A percentile compares a stretch with the other conserved stretches of the same genome.
Conservation (phyloP, 2,888 invertebrate species). For the Polyploca ridens region DNA sequence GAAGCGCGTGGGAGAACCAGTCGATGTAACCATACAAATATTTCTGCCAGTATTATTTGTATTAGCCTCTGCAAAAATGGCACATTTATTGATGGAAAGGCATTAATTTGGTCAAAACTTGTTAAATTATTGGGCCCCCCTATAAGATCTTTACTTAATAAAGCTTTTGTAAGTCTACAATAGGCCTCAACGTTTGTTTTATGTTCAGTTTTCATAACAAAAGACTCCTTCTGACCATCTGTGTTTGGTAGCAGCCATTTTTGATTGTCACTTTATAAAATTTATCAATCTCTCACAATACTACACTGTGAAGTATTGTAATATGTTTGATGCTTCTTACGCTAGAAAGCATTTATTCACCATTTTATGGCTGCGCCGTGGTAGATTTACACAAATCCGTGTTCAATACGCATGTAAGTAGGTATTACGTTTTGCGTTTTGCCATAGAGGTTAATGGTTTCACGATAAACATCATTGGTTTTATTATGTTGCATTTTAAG, state of each 20-base stretch:
- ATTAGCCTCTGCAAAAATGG: background rate
- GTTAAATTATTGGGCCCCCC: background rate
- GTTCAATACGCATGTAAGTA: background rate
- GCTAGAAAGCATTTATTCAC: no score
- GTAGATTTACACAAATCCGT: background rate
- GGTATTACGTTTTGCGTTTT: background rate
- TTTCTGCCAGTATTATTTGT: background rate
- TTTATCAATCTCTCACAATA: background rate
- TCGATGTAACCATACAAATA: conserved; percentile 1
- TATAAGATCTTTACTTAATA: no score
- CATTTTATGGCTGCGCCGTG: background rate
- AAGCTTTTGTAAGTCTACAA: no score
- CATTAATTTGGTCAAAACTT: background rate
- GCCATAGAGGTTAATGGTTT: background rate
- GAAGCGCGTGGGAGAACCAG: conserved; percentile 1
- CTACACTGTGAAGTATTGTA: background rate
- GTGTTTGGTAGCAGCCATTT: no score
- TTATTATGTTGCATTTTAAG: conserved; percentile 8
- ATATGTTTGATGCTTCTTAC: background rate
- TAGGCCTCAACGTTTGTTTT: no score
- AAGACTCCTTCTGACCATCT: no score
- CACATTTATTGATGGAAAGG: background rate
- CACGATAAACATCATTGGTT: background rate
- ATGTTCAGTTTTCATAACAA: no score
- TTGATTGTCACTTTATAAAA: no score